Base-by-base conservation (phyloP, 2,888 invertebrate species). In the Drosophila anomelani region DNA sequence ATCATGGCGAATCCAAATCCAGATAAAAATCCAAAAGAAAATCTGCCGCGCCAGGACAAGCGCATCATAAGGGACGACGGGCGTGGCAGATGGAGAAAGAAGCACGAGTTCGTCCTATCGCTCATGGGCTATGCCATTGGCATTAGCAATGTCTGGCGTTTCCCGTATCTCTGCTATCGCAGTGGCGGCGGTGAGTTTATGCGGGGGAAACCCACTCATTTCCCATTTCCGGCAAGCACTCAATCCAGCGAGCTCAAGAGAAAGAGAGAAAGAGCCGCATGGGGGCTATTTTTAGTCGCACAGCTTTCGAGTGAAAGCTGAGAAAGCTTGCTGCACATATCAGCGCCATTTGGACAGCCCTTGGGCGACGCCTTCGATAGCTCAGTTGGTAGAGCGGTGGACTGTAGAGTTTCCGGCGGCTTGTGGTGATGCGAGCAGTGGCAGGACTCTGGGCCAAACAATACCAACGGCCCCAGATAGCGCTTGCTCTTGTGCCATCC, bases 121-220 rank as follows among this genome's bases (percentile, higher is more conserved):
- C 96, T 96, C 85, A 94, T 97, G 58, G 97, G 97, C 29, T 97
- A 96, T 88, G 96, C 96, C 7, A 96, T 97, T 58, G 97, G 97
- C 53, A 95, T 97, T 68, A 97, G 97, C 67, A 97, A 97, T 91
- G 95, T 97, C 13, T 96, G 96, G 96, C 94, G 97, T 76, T 97
- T 97, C 92, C 97, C 97, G 0, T 97, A 97, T 91, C 93, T 97
- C 64, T 97, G 96, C 90, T 97, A 97, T 91, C 95, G 96, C 88
- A 97, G 96, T 92, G 97, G 97, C 17, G 97, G 97, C 91, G 97
- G 97, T 91, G 80, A 88, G 90, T 83, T 15, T 29, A 8, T 12
- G 29, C 1, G 46, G 46, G 46, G 10, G 12, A 6, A 20, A 12
- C 4, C 23, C 55, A 53, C 47, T 36, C 46, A 8, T 4, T 43